A percentile compares a stretch with the other conserved stretches of the same genome.
These are phyloP conservation scores for Montipora foliosa DNA, from an alignment of 64 coral and sea anemone species.

Conservation along the genomic window DNA sequence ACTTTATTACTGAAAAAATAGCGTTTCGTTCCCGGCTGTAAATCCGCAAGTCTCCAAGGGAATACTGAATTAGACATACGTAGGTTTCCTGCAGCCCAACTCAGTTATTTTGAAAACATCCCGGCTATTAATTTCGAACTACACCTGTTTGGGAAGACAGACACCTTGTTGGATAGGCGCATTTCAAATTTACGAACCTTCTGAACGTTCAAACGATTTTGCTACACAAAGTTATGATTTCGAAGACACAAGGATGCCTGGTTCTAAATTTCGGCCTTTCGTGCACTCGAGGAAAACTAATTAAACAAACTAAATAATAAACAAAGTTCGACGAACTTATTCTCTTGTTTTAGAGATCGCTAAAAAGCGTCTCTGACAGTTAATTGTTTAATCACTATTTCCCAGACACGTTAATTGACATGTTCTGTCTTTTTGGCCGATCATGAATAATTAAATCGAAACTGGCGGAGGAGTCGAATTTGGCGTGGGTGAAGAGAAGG, in stretches of 20 bases:
- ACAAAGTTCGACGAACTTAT: background rate
- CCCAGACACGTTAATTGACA: background rate
- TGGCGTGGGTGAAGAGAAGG: too few relatives aligned
- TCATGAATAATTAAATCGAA: conserved; percentile 37
- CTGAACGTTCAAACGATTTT: too few relatives aligned
- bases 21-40: too few relatives aligned
- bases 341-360: background rate
- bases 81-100: too few relatives aligned
- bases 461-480: background rate
- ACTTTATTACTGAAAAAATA: too few relatives aligned
- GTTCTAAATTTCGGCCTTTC: background rate
- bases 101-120: too few relatives aligned
- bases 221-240: too few relatives aligned
- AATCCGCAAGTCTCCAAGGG: too few relatives aligned
- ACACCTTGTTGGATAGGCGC: background rate
- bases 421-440: background rate
- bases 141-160: background rate
- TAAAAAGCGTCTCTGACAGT: background rate
- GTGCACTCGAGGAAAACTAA: background rate
- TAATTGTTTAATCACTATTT: background rate
- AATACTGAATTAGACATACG: too few relatives aligned
- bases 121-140: too few relatives aligned
- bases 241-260: too few relatives aligned
- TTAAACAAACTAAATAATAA: background rate
- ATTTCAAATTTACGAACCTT: background rate